These are phyloP conservation scores for Scolopax bukidnonensis DNA, from an alignment of 2,797 vertebrate species.

Conservation along the genomic window DNA sequence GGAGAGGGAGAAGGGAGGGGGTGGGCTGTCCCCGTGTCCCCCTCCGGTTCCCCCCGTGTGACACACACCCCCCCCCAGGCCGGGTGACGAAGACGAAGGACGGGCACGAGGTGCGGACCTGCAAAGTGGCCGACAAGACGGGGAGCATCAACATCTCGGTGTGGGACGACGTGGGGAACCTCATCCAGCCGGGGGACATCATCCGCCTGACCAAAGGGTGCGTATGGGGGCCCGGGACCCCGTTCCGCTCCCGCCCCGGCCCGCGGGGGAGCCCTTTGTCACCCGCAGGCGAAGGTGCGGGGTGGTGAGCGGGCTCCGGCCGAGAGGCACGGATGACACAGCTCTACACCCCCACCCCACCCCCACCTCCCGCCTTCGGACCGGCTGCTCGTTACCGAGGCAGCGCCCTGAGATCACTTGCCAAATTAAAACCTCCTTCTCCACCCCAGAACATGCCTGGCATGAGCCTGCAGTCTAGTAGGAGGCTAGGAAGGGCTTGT, in stretches of 20 bases:
- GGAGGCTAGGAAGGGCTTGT: not conserved
- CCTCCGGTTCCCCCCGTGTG: not conserved
- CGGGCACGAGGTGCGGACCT: slow-evolving; percentile 96
- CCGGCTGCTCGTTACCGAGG: not conserved
- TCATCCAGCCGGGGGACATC: slow-evolving; percentile 96
- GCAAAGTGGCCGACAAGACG: slow-evolving; percentile 97
- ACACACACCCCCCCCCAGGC: slow-evolving; percentile 58
- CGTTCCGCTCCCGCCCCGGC: not conserved
- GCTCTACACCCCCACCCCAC: not conserved
- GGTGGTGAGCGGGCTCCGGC: not conserved
- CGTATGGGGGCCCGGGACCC: not conserved
- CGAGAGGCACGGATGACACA: not conserved
- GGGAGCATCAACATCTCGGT: slow-evolving; percentile 98
- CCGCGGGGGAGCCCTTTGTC: not conserved
- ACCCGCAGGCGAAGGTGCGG: not conserved
- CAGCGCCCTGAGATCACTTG: not conserved
- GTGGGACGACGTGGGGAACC: slow-evolving; percentile 98
- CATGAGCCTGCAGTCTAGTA: accelerated
- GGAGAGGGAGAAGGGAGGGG: too few species aligned
- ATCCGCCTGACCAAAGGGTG: slow-evolving; percentile 98
- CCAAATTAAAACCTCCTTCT: not conserved
- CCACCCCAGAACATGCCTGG: not conserved
- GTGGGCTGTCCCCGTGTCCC: too few species aligned
- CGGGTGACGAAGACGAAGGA: slow-evolving; percentile 94
- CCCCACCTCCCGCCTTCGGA: not conserved